Evolutionary conservation across 2,888 invertebrate species (phyloP), one percentile per base, ranked within the genome.

Genomic region (Thymelicus lineola): DNA sequence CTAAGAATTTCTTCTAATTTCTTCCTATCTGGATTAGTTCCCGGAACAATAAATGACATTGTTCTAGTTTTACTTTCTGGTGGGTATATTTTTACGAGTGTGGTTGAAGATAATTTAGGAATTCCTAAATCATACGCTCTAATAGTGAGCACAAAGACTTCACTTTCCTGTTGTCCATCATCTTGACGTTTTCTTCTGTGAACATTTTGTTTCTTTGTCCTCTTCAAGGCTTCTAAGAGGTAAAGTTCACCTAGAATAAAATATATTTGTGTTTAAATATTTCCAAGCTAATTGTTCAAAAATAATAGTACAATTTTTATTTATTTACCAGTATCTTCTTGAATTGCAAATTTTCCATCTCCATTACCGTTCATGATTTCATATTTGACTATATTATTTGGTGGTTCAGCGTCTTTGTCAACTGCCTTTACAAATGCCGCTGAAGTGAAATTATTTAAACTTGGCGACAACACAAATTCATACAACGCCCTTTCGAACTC

Each of bases 91-190:
- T 96, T 95, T 7, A 98, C 96, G 70, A 95, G 95, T 14, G 97
- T 96, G 46, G 96, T 96, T 17, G 96, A 95, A 75, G 94, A 96
- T 70, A 96, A 90, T 82, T 96, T 96, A 2, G 98, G 98, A 1
- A 97, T 95, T 0, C 98, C 98, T 73, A 97, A 94, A 88, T 98
- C 98, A 82, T 97, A 97, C 2, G 97, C 98, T 81, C 97, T 94
- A 14, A 97, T 95, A 66, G 95, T 96, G 7, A 98, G 86, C n/a
- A 95, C 94, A 75, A 95, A 96, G 15, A 96, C 91, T 79, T 94
- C 93, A 75, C 89, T 93, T 74, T 94, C 94, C 73, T 88, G 82
- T 65, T 92, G 84, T 38, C 78, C 76, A 59, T 92, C 88, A 66
- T 88, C 88, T 73, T 94, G 94, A 12, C 95, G 90, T 86, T 91